Evolutionary conservation across 37 sponge, comb jelly and placozoan genomes (phyloP), one percentile per base, ranked within the genome.

Genomic region (Oopsacas minuta): DNA sequence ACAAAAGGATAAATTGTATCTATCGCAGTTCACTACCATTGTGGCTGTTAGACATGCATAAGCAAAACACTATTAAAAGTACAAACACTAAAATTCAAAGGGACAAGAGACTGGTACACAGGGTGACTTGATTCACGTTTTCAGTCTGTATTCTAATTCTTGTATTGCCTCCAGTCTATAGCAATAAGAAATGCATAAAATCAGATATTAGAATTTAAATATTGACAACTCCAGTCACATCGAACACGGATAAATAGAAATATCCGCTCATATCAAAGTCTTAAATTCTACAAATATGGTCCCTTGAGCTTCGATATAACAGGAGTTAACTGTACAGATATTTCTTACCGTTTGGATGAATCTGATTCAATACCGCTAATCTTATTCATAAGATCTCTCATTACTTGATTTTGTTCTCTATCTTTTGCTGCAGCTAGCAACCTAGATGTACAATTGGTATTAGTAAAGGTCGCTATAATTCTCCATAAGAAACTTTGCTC

Each of bases 61-160:
- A 17, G 15, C 49, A 17, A 42, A 42, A 42, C 49, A 42, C 8
- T 17, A 42, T 42, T 42, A 42, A 42, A 42, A 42, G 49, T 42
- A 17, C 49, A 42, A 42, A 42, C 15, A 42, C 49, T 42, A 15
- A 42, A n/a, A n/a, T n/a, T 42, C 15, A 15, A 42, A 15, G 49
- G 49, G 15, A 15, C 8, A 42, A 42, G 49, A 42, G 49, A n/a
- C n/a, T n/a, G n/a, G 49, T 17, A 42, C 12, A 17, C 12, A 42
- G 49, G 15, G 15, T 42, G 8, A 17, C 8, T 42, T 17, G 15
- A 32, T 61, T 61, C 75, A 61, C 75, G 75, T 61, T 25, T 61
- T 61, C 22, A 61, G 28, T 61, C 75, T 61, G 75, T 61, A n/a
- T n/a, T 61, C 75, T 12, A 61, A 61, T 34, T 61, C 75, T 61